Conservation (phyloP, 2,888 invertebrate genomes). For the Cheilosia urbana region DNA sequence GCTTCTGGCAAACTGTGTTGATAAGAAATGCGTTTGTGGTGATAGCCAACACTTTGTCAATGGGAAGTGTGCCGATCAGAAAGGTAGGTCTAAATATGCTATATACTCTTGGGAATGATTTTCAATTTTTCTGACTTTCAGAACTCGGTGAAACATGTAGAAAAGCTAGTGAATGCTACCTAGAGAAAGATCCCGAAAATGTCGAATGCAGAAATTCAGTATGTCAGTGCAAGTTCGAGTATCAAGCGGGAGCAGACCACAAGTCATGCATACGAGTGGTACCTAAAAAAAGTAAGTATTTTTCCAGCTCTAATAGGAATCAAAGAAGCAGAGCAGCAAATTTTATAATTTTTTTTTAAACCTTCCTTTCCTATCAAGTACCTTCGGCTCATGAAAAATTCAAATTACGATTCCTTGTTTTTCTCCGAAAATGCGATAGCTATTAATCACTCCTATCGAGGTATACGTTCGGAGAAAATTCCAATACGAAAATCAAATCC, state of each 20-base stretch:
- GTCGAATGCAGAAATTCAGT: conserved; percentile 83
- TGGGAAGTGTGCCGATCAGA: conserved; percentile 80
- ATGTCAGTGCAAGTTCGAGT: conserved; percentile 82
- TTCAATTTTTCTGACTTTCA: conserved; percentile 54
- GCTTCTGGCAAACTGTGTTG: conserved; percentile 81
- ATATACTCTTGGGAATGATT: too few relatives aligned
- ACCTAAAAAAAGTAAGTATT: conserved; percentile 81
- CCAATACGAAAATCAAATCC: too few relatives aligned
- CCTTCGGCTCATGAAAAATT: too few relatives aligned
- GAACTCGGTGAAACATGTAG: conserved; percentile 80
- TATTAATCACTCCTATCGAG: too few relatives aligned
- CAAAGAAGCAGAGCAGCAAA: too few relatives aligned
- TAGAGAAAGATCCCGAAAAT: conserved; percentile 80
- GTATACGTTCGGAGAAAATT: too few relatives aligned
- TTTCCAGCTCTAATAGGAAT: too few relatives aligned
- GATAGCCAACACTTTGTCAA: conserved; percentile 80
- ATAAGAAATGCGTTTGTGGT: conserved; percentile 81
- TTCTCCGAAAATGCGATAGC: too few relatives aligned
- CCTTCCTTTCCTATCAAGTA: too few relatives aligned
- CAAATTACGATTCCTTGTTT: too few relatives aligned
- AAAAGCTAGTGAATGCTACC: conserved; percentile 81
- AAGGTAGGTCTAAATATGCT: conserved; percentile 76
- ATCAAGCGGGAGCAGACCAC: conserved; percentile 78
- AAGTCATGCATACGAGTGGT: conserved; percentile 80
- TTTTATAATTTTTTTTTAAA: too few relatives aligned